Base-by-base conservation (phyloP, 2,888 invertebrate species). In the Troides oblongomaculatus region DNA sequence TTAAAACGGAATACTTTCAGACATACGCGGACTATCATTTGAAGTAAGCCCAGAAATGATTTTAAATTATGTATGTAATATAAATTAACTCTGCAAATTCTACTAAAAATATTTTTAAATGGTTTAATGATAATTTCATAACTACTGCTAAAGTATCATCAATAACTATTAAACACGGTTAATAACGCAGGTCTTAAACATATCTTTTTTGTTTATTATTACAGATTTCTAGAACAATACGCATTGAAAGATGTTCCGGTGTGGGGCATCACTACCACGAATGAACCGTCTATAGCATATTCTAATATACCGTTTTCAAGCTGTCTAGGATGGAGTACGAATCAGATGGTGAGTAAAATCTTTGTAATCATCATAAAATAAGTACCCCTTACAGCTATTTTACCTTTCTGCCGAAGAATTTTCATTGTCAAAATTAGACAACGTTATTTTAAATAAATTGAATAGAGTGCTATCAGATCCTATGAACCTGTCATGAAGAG, bases 221-320 rank as follows among this genome's bases (percentile, higher is more conserved):
- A 36, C 79, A 95, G 95, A 83, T 97, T 96, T 89, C 80, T 97
- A 18, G 93, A 96, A 71, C 92, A 92, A 30, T 97, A 97, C 85
- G 87, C 93, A 68, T 86, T 92, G 0, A 81, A 94, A 50, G 94
- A 94, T 8, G 81, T 94, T 66, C 79, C 90, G 0, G 93, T 96
- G 71, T 98, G 97, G 97, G 97, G 94, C 0, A 84, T 97, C n/a
- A 96, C 97, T 0, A 95, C 96, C 0, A 96, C 96, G 57, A 98
- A 98, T 82, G 97, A 98, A 81, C 97, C 98, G 0, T 77, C 93
- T 0, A 94, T 94, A 76, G 94, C 94, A 3, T 80, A 93, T 1
- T 50, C 93, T 0, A 87, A 91, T 3, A 76, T 89, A 73, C 75
- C 76, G 0, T 77, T 80, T 6, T 95, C 96, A 78, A 96, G 96